phyloP scores from a whole-genome alignment of 2,113 vertebrate species.

The Peromyscus leucopus region DNA sequence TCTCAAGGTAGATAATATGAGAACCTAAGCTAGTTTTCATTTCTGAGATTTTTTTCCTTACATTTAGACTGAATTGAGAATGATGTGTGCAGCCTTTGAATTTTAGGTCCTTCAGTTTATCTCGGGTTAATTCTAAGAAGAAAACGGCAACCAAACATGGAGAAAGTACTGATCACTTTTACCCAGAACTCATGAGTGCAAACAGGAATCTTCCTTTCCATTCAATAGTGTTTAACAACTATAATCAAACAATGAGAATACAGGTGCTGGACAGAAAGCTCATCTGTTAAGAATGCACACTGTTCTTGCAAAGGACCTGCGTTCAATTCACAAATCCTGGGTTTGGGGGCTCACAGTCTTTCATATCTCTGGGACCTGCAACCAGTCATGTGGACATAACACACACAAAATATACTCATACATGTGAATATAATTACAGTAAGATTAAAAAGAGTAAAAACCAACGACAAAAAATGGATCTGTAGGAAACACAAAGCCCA shows the following conservation, averaged over 20 bases:
- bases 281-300: not conserved
- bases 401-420: not conserved
- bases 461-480: not conserved
- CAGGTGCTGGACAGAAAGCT: not conserved
- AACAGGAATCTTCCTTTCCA: not conserved
- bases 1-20: not conserved
- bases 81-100: not conserved
- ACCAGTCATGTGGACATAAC: not conserved
- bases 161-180: not conserved
- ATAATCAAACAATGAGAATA: not conserved
- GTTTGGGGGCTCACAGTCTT: not conserved
- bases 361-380: not conserved
- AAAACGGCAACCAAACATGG: not conserved
- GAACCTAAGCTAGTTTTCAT: not conserved
- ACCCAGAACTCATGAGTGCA: not conserved
- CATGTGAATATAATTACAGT: not conserved
- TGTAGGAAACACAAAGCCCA: not conserved
- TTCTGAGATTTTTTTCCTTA: not conserved
- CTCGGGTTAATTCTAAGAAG: conserved; percentile 14
- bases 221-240: not conserved
- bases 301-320: not conserved
- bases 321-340: not conserved
- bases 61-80: not conserved
- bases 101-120: not conserved
- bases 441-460: not conserved